phyloP scores from a whole-genome alignment of 2,113 vertebrate genomes.

The Cromileptes altivelis region DNA sequence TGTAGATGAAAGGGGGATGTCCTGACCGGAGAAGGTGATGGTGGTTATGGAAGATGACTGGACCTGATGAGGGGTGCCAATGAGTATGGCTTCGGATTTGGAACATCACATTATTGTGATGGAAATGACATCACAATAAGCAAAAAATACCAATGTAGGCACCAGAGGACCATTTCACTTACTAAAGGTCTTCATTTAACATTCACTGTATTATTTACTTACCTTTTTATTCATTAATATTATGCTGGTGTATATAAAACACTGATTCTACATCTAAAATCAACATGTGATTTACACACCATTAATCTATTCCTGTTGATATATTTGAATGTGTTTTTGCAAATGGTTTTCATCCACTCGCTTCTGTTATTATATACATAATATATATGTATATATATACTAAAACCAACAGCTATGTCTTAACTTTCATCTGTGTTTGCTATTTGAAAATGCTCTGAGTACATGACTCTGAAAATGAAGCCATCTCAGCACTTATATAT shows the following conservation, averaged over 20 bases:
- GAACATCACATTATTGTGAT: too few relatives aligned
- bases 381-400: too few relatives aligned
- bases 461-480: not conserved
- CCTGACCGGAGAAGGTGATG: too few relatives aligned
- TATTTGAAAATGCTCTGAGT: not conserved
- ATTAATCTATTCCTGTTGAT: too few relatives aligned
- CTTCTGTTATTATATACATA: not conserved
- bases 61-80: too few relatives aligned
- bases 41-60: too few relatives aligned
- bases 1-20: too few relatives aligned
- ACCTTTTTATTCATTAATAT: not conserved
- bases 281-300: not conserved
- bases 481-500: not conserved
- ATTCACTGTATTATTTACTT: not conserved
- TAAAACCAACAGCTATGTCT: constrained; percentile 5
- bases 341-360: not conserved
- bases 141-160: too few relatives aligned
- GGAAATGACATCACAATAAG: too few relatives aligned
- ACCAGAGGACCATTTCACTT: not conserved
- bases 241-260: not conserved
- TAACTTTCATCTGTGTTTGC: not conserved
- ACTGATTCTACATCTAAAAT: not conserved
- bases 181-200: not conserved
- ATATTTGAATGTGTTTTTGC: too few relatives aligned
- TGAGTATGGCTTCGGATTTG: too few relatives aligned